Evolutionary conservation across 2,113 vertebrate species (phyloP).

Genomic region (Oreochromis tanganicae): DNA sequence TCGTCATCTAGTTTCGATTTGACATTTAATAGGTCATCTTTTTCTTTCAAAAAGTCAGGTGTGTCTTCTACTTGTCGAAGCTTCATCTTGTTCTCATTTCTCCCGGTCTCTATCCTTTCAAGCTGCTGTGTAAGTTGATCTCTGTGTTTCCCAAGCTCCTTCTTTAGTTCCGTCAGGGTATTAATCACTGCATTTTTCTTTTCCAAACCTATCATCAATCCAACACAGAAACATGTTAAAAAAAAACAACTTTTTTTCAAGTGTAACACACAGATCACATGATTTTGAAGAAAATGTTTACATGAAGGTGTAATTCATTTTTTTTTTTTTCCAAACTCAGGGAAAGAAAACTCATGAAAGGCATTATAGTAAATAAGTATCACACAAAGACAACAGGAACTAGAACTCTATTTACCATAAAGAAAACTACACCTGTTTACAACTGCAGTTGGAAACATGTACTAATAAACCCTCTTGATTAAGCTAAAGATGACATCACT

Average conservation of each 20-base stretch:
- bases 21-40: not conserved
- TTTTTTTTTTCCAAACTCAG: not conserved
- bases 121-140: fast-evolving
- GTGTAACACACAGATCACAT: fast-evolving
- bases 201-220: not conserved
- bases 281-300: not conserved
- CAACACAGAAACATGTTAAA: not conserved
- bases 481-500: fast-evolving
- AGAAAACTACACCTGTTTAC: not conserved
- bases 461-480: not conserved
- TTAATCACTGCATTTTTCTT: not conserved
- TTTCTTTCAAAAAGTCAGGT: not conserved
- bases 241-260: not conserved
- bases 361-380: not conserved
- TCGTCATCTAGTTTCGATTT: fast-evolving
- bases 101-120: fast-evolving
- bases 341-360: fast-evolving
- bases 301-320: not conserved
- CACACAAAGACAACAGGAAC: not conserved
- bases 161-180: not conserved
- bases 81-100: not conserved
- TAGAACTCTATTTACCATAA: not conserved
- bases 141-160: not conserved
- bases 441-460: fast-evolving
- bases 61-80: fast-evolving